A percentile compares a stretch with the other conserved stretches of the same genome.
Evolutionary conservation across 2,888 invertebrate genomes (phyloP).

Genomic region (Aphodius granarius): DNA sequence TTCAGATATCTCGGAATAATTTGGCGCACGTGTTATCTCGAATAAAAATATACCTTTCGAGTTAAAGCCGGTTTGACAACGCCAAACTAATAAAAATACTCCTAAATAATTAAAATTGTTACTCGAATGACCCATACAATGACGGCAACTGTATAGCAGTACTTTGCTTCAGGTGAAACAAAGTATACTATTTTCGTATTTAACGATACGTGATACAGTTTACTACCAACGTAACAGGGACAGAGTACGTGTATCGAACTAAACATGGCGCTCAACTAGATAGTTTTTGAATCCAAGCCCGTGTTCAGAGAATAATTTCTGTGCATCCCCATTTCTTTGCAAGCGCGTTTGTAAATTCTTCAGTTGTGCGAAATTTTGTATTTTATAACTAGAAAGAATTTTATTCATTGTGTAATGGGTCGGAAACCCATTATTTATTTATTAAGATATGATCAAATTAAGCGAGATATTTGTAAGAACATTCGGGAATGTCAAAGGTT

Average conservation of each 20-base stretch:
- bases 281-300: constrained; percentile 61
- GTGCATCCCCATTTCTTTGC: constrained; percentile 76
- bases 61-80: neutral
- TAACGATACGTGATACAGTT: neutral
- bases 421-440: too few relatives aligned
- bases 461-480: too few relatives aligned
- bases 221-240: neutral
- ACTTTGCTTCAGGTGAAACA: neutral
- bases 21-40: neutral
- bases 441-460: too few relatives aligned
- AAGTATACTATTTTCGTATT: neutral
- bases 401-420: too few relatives aligned
- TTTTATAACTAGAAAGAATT: too few relatives aligned
- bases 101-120: neutral
- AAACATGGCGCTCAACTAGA: constrained; percentile 15
- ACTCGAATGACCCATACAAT: neutral
- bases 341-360: constrained; percentile 72
- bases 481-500: too few relatives aligned
- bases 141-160: neutral
- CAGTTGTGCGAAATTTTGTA: constrained; percentile 75
- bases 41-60: neutral
- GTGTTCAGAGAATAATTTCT: constrained; percentile 82
- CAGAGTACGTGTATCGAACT: neutral
- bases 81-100: neutral
- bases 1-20: neutral